phyloP scores from a whole-genome alignment of 2,797 vertebrate species.

The Urocyon cinereoargenteus region DNA sequence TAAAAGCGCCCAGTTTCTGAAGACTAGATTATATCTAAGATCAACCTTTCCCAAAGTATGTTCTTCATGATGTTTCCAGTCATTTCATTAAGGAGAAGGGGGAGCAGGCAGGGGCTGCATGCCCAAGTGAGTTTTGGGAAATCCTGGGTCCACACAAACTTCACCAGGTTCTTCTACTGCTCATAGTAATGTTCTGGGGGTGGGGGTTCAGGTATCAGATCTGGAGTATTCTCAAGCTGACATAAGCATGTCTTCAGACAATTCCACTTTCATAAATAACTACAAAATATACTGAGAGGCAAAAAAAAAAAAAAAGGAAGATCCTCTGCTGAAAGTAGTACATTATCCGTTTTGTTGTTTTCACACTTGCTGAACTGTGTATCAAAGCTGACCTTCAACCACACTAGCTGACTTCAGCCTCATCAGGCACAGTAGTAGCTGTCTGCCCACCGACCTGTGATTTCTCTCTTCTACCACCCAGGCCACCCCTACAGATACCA shows the following conservation, averaged over 20 bases:
- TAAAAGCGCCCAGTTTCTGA: neutral
- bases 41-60: neutral
- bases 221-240: neutral
- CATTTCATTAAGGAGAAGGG: neutral
- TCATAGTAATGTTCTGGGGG: neutral
- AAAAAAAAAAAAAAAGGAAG: neutral
- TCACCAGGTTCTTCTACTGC: neutral
- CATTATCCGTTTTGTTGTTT: neutral
- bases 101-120: neutral
- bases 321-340: neutral
- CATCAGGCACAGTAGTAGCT: no score
- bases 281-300: neutral
- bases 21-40: neutral
- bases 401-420: no score
- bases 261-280: neutral
- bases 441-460: neutral
- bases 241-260: neutral
- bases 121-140: neutral
- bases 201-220: neutral
- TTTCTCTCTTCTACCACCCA: neutral
- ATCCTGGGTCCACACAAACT: neutral
- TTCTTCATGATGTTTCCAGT: fast-evolving
- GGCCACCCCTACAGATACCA: neutral
- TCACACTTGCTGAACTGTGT: neutral
- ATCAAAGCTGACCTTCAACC: neutral